Conservation (phyloP, 2,113 vertebrate species). For the Cynoglossus semilaevis region DNA sequence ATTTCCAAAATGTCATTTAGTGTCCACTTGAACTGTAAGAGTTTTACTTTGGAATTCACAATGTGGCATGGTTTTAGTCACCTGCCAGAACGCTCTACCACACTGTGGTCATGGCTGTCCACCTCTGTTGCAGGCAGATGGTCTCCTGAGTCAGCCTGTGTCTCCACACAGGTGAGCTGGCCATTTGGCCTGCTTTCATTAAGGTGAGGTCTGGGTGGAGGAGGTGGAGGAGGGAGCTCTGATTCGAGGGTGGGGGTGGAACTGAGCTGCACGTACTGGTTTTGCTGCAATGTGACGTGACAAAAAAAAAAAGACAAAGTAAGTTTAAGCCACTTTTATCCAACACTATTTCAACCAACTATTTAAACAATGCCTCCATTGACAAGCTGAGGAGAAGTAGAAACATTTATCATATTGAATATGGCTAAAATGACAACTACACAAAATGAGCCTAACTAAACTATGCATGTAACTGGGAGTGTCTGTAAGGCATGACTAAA, state of each 20-base stretch:
- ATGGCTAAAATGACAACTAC: too few species aligned
- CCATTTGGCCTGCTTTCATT: slow-evolving; percentile 57
- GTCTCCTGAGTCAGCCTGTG: slow-evolving; percentile 54
- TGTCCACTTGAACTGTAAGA: not conserved
- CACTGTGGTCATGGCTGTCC: slow-evolving; percentile 66
- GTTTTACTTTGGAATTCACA: not conserved
- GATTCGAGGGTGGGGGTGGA: slow-evolving; percentile 70
- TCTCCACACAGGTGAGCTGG: slow-evolving; percentile 57
- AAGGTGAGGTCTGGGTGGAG: slow-evolving; percentile 65
- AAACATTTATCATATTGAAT: too few species aligned
- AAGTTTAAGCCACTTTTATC: not conserved
- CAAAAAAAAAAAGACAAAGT: not conserved
- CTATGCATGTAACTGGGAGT: too few species aligned
- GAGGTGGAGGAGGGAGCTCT: slow-evolving; percentile 66
- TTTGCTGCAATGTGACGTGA: slow-evolving; percentile 55
- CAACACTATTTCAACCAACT: too few species aligned
- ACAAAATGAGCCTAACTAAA: too few species aligned
- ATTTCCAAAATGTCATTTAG: not conserved
- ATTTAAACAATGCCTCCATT: too few species aligned
- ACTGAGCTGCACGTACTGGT: slow-evolving; percentile 77
- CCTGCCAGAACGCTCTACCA: slow-evolving; percentile 75
- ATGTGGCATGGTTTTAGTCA: slow-evolving; percentile 56
- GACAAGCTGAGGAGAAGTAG: not conserved
- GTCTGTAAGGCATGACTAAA: too few species aligned
- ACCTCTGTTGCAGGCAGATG: slow-evolving; percentile 58